These are phyloP conservation scores for Eupeodes luniger DNA, from an alignment of 2,888 invertebrate species.

Conservation along the genomic window DNA sequence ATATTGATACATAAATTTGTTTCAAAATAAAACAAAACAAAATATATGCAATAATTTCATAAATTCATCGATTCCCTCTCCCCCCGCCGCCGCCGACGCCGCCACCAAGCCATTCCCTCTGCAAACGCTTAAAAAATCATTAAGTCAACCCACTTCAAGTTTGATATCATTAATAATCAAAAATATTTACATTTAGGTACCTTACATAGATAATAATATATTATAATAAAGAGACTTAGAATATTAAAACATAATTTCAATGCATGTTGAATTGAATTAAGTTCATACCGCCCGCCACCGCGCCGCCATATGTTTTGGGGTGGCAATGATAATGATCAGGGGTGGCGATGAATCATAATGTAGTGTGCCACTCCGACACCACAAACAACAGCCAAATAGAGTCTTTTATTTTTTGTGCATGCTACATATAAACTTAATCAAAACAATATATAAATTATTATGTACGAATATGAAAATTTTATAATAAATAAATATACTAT, in stretches of 20 bases:
- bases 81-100: background rate
- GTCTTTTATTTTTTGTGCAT: conserved; percentile 16
- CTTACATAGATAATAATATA: too few relatives aligned
- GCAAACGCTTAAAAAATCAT: background rate
- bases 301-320: background rate
- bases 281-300: background rate
- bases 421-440: background rate
- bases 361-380: background rate
- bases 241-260: conserved; percentile 10
- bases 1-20: background rate
- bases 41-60: conserved; percentile 1
- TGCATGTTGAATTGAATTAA: conserved; percentile 29
- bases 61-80: background rate
- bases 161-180: background rate
- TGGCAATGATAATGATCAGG: background rate
- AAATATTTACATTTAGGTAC: background rate
- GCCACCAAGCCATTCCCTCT: background rate
- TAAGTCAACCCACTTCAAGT: background rate
- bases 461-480: conserved; percentile 8
- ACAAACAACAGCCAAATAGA: conserved; percentile 14
- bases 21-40: background rate
- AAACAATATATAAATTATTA: background rate
- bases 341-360: background rate
- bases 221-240: background rate
- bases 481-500: background rate